Percentiles rank a stretch among this genome's conserved stretches.
Conservation (phyloP, 2,113 vertebrate genomes). For the Saiga tatarica region DNA sequence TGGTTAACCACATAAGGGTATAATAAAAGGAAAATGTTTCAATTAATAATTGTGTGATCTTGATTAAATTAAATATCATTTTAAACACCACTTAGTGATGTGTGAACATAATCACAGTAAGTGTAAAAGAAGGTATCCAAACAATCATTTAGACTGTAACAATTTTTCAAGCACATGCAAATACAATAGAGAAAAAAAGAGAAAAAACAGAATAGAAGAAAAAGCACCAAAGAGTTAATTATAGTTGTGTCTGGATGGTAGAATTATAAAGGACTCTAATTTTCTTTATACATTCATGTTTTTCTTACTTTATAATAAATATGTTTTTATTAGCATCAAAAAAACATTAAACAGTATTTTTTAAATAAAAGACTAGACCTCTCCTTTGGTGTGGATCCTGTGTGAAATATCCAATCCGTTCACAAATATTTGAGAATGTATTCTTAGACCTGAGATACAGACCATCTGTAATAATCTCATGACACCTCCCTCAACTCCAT, state of each 20-base stretch:
- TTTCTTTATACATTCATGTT: background rate
- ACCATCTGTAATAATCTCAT: background rate
- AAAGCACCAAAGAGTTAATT: background rate
- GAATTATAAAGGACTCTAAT: background rate
- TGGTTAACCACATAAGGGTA: background rate
- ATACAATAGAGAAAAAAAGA: background rate
- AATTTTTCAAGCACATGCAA: background rate
- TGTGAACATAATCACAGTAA: background rate
- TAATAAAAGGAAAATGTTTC: background rate
- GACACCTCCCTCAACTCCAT: background rate
- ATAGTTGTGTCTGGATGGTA: background rate
- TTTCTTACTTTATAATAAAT: background rate
- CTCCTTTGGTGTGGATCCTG: background rate
- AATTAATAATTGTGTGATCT: background rate
- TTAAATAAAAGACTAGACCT: background rate
- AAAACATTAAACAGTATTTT: background rate
- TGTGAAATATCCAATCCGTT: background rate
- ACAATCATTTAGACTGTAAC: background rate
- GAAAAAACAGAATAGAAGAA: background rate
- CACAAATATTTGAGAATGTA: conserved; percentile 29
- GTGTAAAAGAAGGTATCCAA: background rate
- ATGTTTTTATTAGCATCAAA: background rate
- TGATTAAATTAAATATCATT: conserved; percentile 8
- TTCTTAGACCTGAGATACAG: background rate
- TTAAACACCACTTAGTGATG: background rate